Base-by-base conservation (phyloP, 2,113 vertebrate species). In the Empidonax alnorum region DNA sequence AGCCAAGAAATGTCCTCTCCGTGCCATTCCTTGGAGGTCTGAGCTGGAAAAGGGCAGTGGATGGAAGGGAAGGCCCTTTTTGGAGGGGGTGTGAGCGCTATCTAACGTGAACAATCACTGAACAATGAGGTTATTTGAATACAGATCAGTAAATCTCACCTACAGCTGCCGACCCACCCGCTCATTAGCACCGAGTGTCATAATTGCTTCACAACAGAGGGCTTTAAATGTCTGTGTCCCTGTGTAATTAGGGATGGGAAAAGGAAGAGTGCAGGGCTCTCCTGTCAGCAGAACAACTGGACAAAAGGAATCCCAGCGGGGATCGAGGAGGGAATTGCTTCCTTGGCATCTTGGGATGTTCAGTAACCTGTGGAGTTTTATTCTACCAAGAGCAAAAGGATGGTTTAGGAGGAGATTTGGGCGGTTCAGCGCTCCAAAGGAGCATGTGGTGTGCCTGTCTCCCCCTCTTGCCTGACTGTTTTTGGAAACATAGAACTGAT, bases 121-220 rank as follows among this genome's bases (percentile, higher is more conserved):
- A 86, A 66, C 87, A 94, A 93, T 74, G 76, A 74, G 59, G 35
- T 66, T 62, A 59, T 73, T 84, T 97, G 72, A 87, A 44, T 59
- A 46, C n/a, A 63, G 53, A n/a, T 91, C 59, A 61, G 63, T 84
- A 75, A 78, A 89, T 35, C 79, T 86, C 83, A 67, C 41, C 41
- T 75, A 55, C 47, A 89, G 79, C 73, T 90, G 77, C 86, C 31
- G 67, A 75, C 84, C 87, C 79, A 65, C 77, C 80, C 0, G 15
- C 95, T 94, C 55, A 94, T 96, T 96, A 88, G 87, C 42, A 52
- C 21, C 14, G 35, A 93, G 63, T 73, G 61, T 73, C 59, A 10
- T 92, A 89, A 91, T 93, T 95, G 69, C 84, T 73, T 95, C 92
- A 94, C 90, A 91, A 76, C 52, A 52, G 25, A 6, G 41, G 76